Conservation (phyloP, 2,888 invertebrate species). For the Perithous albicinctus region DNA sequence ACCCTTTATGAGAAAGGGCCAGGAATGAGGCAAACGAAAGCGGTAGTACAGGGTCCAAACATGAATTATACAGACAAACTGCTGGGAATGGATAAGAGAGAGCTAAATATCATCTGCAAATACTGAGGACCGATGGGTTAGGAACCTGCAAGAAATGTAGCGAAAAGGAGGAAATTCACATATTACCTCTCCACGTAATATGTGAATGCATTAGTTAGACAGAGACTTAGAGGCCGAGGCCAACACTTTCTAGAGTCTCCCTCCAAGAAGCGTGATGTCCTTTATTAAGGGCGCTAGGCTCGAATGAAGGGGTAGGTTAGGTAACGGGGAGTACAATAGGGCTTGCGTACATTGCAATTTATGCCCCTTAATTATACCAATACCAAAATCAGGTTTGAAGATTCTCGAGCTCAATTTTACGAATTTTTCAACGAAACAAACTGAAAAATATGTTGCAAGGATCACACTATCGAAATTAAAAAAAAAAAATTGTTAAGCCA, state of each 20-base stretch:
- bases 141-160: not conserved
- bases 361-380: too few species aligned
- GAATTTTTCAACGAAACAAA: too few species aligned
- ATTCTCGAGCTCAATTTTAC: too few species aligned
- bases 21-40: constrained; percentile 11
- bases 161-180: not conserved
- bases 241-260: not conserved
- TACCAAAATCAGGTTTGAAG: too few species aligned
- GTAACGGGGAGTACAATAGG: constrained; percentile 10
- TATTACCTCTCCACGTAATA: not conserved
- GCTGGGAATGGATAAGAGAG: not conserved
- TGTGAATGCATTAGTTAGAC: not conserved
- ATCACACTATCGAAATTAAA: too few species aligned
- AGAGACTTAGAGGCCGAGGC: not conserved
- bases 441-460: too few species aligned
- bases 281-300: not conserved
- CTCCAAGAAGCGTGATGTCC: not conserved
- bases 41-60: not conserved
- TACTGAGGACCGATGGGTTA: not conserved
- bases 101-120: not conserved
- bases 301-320: not conserved
- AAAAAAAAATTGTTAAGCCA: too few species aligned
- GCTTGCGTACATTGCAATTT: too few species aligned
- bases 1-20: not conserved
- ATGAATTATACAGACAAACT: not conserved